These are phyloP conservation scores for Gnathonemus echidnorhynchus DNA, from an alignment of 2,113 vertebrate genomes.

Conservation along the genomic window DNA sequence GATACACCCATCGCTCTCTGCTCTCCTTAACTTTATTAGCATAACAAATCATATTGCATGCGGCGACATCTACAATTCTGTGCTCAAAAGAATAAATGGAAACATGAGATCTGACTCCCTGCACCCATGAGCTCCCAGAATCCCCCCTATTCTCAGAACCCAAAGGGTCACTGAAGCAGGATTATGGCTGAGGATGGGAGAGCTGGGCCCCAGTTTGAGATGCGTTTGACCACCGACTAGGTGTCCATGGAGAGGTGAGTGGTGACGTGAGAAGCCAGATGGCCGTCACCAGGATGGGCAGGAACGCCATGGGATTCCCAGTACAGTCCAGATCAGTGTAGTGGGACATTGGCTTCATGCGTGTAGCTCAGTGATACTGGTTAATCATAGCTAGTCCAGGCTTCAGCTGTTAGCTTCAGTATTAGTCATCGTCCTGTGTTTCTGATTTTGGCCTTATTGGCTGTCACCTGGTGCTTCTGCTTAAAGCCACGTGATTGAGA, in stretches of 20 bases:
- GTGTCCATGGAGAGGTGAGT: neutral
- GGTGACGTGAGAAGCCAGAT: neutral
- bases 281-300: neutral
- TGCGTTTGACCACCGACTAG: neutral
- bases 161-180: neutral
- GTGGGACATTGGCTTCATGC: neutral
- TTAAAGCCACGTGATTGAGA: neutral
- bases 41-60: neutral
- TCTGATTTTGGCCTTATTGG: neutral
- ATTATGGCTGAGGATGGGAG: neutral
- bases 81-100: neutral
- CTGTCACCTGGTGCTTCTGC: neutral
- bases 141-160: neutral
- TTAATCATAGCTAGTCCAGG: neutral
- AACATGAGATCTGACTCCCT: neutral
- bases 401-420: neutral
- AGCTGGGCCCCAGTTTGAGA: neutral
- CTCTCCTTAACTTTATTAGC: neutral
- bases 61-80: neutral
- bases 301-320: neutral
- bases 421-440: neutral
- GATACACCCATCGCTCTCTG: neutral
- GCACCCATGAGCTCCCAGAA: neutral
- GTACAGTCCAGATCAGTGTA: neutral
- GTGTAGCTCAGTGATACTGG: neutral